Evolutionary conservation across 1,140 invertebrate genomes (phyloP), one percentile per base, ranked within the genome.

Genomic region (Hirudo medicinalis): DNA sequence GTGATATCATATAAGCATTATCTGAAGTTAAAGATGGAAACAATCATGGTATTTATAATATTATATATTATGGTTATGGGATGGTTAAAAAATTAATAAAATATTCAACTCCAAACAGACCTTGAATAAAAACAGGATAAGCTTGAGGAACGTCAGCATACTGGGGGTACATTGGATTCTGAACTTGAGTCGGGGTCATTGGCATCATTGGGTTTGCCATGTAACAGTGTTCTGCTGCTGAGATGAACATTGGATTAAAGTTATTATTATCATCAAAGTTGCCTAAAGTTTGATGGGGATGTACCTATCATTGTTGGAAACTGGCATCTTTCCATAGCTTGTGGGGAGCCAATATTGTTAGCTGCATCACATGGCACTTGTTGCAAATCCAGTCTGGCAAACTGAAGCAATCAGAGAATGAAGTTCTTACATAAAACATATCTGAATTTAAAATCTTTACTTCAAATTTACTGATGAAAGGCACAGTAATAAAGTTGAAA

Each of bases 301-400:
- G 43, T 49, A 49, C 43, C 43, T 49, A 49, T 49, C 43, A 49
- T 49, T 49, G 43, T 49, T 49, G 43, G 43, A 49, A 49, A 49
- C 43, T 49, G 43, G 15, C 43, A 49, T 49, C 43, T 49, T 49
- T 49, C 43, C 11, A 49, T 15, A 49, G 43, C 43, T 49, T 11
- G 57, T 19, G 57, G 22, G 3, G 57, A 32, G 22, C 29, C 22
- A 32, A 63, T 32, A 15, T 63, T 63, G 15, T 63, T 63, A 63
- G 57, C 22, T 22, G 29, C 29, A 25, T 63, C 22, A 22, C 22
- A 32, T 25, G 57, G 22, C 22, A 25, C 29, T 63, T 22, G 57
- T 32, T 63, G 57, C 29, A 63, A 63, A 63, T 63, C 57, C 11
- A 63, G 57, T 63, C 57, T 63, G 57, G 57, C 57, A 32, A 63